These are phyloP conservation scores for Hylaeus volcanicus DNA, from an alignment of 1,140 invertebrate genomes.

Conservation along the genomic window DNA sequence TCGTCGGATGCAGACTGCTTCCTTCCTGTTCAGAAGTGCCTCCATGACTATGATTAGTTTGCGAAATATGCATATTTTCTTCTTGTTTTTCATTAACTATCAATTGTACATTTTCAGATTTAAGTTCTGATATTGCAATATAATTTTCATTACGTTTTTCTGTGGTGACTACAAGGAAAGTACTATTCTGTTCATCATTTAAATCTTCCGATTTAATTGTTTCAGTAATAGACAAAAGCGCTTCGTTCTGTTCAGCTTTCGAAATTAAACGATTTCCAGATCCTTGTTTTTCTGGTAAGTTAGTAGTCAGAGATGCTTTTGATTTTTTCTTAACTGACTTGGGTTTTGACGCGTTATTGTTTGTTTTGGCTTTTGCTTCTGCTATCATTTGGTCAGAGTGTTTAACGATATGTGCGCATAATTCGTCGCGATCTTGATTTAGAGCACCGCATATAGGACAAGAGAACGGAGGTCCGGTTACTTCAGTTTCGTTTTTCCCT, in stretches of 20 bases:
- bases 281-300: conserved; percentile 33
- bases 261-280: conserved; percentile 39
- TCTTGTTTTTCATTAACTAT: conserved; percentile 52
- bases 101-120: conserved; percentile 46
- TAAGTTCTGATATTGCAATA: conserved; percentile 51
- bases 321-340: conserved; percentile 69
- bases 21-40: conserved; percentile 35
- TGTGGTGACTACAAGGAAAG: conserved; percentile 60
- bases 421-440: conserved; percentile 79
- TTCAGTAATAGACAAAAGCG: conserved; percentile 69
- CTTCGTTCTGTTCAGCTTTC: conserved; percentile 62
- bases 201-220: conserved; percentile 52
- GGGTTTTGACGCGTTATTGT: conserved; percentile 64
- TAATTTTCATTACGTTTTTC: conserved; percentile 54
- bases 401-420: conserved; percentile 81
- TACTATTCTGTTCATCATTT: conserved; percentile 61
- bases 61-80: conserved; percentile 55
- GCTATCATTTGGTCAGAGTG: conserved; percentile 81
- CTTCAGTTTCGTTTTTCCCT: conserved; percentile 72
- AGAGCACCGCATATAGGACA: conserved; percentile 77
- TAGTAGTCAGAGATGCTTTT: conserved; percentile 27
- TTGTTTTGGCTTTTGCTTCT: conserved; percentile 77
- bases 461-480: conserved; percentile 69
- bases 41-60: conserved; percentile 38
- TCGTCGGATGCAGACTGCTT: conserved; percentile 41